These are phyloP conservation scores for Hemicrepidius hirtus DNA, from an alignment of 2,888 invertebrate species.

Conservation along the genomic window DNA sequence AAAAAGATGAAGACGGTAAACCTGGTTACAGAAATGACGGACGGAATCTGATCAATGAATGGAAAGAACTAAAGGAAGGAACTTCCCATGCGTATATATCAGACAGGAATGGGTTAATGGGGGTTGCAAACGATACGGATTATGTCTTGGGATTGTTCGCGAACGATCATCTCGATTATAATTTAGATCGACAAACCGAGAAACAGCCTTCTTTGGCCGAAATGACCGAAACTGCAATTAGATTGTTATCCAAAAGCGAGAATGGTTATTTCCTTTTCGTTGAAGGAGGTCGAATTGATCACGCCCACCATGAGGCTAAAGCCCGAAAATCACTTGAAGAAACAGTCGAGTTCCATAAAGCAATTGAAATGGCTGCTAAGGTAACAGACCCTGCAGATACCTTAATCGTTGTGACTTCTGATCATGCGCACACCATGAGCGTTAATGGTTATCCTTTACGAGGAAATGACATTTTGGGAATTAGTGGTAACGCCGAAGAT, in stretches of 20 bases:
- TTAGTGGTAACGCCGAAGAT: slow-evolving; percentile 72
- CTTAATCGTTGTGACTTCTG: slow-evolving; percentile 84
- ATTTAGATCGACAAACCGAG: slow-evolving; percentile 75
- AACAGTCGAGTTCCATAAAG: slow-evolving; percentile 80
- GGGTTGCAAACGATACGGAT: slow-evolving; percentile 75
- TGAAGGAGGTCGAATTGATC: slow-evolving; percentile 83
- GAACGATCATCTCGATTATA: slow-evolving; percentile 73
- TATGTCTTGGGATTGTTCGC: slow-evolving; percentile 69
- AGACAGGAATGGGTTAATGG: slow-evolving; percentile 75
- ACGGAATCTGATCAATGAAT: slow-evolving; percentile 79
- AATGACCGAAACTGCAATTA: slow-evolving; percentile 85
- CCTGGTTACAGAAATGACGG: slow-evolving; percentile 74
- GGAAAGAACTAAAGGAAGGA: slow-evolving; percentile 76
- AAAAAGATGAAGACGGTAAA: slow-evolving; percentile 69
- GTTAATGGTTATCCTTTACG: slow-evolving; percentile 85
- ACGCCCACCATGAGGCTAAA: slow-evolving; percentile 82
- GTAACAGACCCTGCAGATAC: slow-evolving; percentile 80
- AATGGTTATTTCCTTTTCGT: slow-evolving; percentile 86
- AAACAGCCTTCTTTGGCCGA: slow-evolving; percentile 80
- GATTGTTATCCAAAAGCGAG: slow-evolving; percentile 77
- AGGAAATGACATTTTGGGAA: slow-evolving; percentile 75
- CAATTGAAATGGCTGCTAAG: slow-evolving; percentile 76
- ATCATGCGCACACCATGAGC: slow-evolving; percentile 87
- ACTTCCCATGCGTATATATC: slow-evolving; percentile 74
- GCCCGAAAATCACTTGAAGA: slow-evolving; percentile 85